Evolutionary conservation across 1,140 invertebrate genomes (phyloP).

Genomic region (Papilio helenus): DNA sequence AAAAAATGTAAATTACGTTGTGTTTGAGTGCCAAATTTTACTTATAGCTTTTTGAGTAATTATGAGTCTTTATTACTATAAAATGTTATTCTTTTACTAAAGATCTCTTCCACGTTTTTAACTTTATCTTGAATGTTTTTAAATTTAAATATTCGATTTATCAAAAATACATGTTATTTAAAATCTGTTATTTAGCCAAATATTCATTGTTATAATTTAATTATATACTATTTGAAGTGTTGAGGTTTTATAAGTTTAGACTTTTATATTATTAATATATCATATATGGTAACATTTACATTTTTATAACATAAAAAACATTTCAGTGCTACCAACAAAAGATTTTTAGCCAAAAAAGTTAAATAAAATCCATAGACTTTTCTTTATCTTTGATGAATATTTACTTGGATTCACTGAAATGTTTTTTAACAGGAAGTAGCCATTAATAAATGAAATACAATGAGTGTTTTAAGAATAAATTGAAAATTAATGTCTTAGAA

Average conservation of each 20-base stretch:
- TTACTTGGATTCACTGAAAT: not conserved
- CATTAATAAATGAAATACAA: not conserved
- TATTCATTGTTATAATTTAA: constrained; percentile 41
- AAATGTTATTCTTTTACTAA: not conserved
- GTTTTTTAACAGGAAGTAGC: not conserved
- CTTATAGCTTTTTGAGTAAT: constrained; percentile 47
- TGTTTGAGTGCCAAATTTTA: constrained; percentile 62
- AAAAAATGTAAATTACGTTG: constrained; percentile 40
- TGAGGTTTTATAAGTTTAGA: constrained; percentile 28
- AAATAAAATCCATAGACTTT: not conserved
- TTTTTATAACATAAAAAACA: constrained; percentile 25
- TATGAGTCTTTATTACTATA: constrained; percentile 24
- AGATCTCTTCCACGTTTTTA: not conserved
- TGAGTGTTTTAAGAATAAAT: not conserved
- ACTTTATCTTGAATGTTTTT: not conserved
- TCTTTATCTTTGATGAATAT: not conserved
- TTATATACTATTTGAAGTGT: constrained; percentile 26
- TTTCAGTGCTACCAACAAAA: constrained; percentile 13
- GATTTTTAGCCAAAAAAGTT: not conserved
- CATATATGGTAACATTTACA: constrained; percentile 20
- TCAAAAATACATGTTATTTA: not conserved
- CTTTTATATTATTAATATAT: constrained; percentile 7
- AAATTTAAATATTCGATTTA: not conserved
- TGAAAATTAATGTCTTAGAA: constrained; percentile 8
- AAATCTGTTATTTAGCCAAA: constrained; percentile 51